phyloP scores from a whole-genome alignment of 1,140 invertebrate species.

The Pogonus chalceus region DNA sequence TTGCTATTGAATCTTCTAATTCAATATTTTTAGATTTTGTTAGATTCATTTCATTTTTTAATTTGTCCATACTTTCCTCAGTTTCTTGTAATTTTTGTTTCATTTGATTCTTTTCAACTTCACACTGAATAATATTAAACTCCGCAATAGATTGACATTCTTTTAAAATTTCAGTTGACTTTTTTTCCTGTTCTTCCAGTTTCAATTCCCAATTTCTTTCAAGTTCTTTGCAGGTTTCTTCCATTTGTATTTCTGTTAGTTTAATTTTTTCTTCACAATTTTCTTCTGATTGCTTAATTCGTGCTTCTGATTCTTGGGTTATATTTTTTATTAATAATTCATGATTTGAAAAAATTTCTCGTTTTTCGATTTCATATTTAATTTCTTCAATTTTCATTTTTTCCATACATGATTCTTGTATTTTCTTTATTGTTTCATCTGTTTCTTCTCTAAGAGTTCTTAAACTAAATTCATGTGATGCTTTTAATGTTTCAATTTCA shows the following conservation, averaged over 20 bases:
- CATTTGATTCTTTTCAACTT: conserved; percentile 40
- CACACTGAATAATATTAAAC: conserved; percentile 39
- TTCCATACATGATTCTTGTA: conserved; percentile 16
- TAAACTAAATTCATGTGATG: not conserved
- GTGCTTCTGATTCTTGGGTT: conserved; percentile 24
- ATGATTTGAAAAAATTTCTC: conserved; percentile 25
- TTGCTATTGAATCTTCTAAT: conserved; percentile 30
- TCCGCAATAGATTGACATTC: conserved; percentile 42
- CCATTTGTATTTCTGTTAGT: conserved; percentile 29
- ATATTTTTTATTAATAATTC: conserved; percentile 21
- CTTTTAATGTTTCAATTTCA: conserved; percentile 4
- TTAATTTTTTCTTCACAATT: conserved; percentile 26
- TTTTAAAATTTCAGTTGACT: conserved; percentile 37
- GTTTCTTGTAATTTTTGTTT: conserved; percentile 33
- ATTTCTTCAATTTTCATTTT: conserved; percentile 6
- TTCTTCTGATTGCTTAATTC: conserved; percentile 24
- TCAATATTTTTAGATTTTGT: conserved; percentile 34
- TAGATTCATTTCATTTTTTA: conserved; percentile 15
- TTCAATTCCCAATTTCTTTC: conserved; percentile 34
- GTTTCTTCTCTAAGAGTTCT: conserved; percentile 11
- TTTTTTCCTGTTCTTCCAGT: conserved; percentile 34
- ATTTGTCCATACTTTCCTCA: conserved; percentile 23
- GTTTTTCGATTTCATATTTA: conserved; percentile 24
- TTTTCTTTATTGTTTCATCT: conserved; percentile 9
- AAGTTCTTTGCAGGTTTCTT: conserved; percentile 34